A percentile compares a stretch with the other conserved stretches of the same genome.
Evolutionary conservation across 2,888 invertebrate genomes (phyloP).

Genomic region (Drosophila nr. medialis): DNA sequence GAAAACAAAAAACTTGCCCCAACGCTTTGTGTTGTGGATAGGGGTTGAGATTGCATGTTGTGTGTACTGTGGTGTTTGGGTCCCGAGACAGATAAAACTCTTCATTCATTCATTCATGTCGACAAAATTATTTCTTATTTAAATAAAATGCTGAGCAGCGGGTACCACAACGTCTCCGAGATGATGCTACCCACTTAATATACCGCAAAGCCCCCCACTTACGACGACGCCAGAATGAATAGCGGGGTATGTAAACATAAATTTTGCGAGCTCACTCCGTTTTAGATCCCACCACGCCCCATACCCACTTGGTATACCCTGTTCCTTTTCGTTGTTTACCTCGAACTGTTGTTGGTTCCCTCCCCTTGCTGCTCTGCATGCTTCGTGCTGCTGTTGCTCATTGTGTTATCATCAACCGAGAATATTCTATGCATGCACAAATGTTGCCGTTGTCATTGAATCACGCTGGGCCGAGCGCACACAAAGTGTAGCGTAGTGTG

Average conservation of each 20-base stretch:
- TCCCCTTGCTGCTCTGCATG: constrained; percentile 6
- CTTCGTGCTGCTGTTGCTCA: constrained; percentile 40
- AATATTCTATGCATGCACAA: constrained; percentile 82
- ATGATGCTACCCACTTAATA: constrained; percentile 77
- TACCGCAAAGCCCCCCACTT: constrained; percentile 80
- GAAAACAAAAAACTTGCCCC: constrained; percentile 52
- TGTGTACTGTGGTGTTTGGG: neutral
- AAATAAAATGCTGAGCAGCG: constrained; percentile 74
- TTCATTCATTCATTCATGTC: constrained; percentile 81
- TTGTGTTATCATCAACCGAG: constrained; percentile 78
- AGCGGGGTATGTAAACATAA: constrained; percentile 80
- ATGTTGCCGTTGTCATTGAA: constrained; percentile 81
- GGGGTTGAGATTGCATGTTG: constrained; percentile 24
- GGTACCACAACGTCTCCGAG: constrained; percentile 41
- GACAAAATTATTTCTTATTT: constrained; percentile 82
- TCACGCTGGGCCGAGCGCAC: constrained; percentile 59
- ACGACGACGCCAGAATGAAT: constrained; percentile 72
- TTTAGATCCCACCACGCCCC: neutral
- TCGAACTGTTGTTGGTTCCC: neutral
- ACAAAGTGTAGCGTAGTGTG: neutral
- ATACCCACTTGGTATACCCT: neutral
- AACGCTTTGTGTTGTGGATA: constrained; percentile 30
- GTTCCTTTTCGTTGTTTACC: constrained; percentile 5
- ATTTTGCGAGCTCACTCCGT: constrained; percentile 73
- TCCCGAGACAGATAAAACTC: constrained; percentile 73